phyloP scores from a whole-genome alignment of 2,888 invertebrate genomes.

The Fissipunctia ypsillon region DNA sequence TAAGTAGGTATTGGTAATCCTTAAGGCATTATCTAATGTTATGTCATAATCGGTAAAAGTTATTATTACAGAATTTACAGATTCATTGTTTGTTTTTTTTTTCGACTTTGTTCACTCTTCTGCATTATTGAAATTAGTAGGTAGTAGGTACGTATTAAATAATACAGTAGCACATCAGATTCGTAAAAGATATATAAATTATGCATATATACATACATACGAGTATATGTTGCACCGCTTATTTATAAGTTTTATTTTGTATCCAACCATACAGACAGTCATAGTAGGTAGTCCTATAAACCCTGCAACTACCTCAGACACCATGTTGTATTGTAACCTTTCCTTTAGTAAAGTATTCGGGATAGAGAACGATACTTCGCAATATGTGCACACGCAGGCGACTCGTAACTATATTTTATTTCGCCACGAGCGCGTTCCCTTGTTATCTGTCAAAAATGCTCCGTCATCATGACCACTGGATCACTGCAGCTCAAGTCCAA shows the following conservation, averaged over 20 bases:
- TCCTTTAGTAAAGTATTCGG: conserved; percentile 26
- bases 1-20: not conserved
- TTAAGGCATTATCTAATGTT: not conserved
- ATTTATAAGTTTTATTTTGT: not conserved
- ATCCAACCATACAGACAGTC: not conserved
- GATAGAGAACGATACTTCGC: conserved; percentile 38
- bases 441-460: conserved; percentile 67
- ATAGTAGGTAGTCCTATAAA: not conserved
- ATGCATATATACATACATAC: too few species aligned
- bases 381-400: conserved; percentile 57
- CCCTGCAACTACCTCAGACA: not conserved
- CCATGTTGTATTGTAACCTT: conserved; percentile 2
- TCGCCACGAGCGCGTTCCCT: conserved; percentile 60
- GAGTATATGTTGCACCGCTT: not conserved
- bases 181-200: not conserved
- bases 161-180: not conserved
- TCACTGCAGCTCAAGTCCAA: conserved; percentile 20
- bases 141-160: not conserved
- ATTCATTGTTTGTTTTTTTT: too few species aligned
- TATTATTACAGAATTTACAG: not conserved
- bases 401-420: conserved; percentile 64
- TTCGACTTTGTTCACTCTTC: too few species aligned
- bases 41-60: not conserved
- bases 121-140: not conserved
- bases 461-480: conserved; percentile 68